These are phyloP conservation scores for Merodon equestris DNA, from an alignment of 2,888 invertebrate species.

Conservation along the genomic window DNA sequence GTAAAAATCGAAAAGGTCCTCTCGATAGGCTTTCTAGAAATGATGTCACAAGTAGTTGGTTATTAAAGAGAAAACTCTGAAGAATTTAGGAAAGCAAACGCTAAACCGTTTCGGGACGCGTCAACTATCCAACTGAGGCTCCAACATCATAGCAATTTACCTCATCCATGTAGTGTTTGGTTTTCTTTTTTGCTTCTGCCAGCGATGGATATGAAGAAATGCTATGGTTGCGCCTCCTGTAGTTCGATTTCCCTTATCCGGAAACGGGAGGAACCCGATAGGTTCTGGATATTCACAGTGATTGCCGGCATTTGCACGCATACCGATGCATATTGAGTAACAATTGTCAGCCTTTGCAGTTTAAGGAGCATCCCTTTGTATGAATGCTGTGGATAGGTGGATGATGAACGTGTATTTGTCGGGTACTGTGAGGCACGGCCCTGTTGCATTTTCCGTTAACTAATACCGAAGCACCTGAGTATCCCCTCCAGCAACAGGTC, in stretches of 20 bases:
- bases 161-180: conserved; percentile 53
- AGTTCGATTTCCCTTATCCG: conserved; percentile 60
- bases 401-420: neutral
- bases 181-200: too few relatives aligned
- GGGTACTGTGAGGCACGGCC: too few relatives aligned
- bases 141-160: conserved; percentile 69
- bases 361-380: conserved; percentile 45
- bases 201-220: conserved; percentile 55
- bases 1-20: neutral
- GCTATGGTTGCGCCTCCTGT: conserved; percentile 38
- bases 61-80: conserved; percentile 21
- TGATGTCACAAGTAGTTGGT: conserved; percentile 44
- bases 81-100: conserved; percentile 70
- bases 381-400: conserved; percentile 3
- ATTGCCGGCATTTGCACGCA: conserved; percentile 59
- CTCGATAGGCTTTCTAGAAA: conserved; percentile 17
- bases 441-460: conserved; percentile 58
- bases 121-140: conserved; percentile 78
- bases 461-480: neutral
- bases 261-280: conserved; percentile 65
- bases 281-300: conserved; percentile 62
- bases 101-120: conserved; percentile 78
- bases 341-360: conserved; percentile 12
- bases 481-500: conserved; percentile 67
- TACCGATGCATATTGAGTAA: conserved; percentile 20